Base-by-base conservation (phyloP, 2,797 vertebrate species). In the Platalea minor region DNA sequence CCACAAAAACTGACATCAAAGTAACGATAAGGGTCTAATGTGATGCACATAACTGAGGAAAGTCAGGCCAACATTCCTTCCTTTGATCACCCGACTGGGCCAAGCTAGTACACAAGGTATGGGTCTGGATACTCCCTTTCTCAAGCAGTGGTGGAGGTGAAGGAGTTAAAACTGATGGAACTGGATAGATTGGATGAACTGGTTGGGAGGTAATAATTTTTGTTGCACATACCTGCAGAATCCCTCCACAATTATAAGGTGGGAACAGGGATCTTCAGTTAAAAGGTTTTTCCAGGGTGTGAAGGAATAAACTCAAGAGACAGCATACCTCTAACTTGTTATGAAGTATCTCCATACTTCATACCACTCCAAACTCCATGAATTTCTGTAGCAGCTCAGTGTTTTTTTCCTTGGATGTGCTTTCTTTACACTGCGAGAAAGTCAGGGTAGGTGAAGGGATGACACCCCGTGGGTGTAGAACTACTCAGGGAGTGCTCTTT, bases 1-100 rank as follows among this genome's bases (percentile, higher is more conserved):
- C 86, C 92, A 83, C 95, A 92, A 96, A 95, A 96, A 54, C 57
- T 94, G 50, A 69, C 92, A 91, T 96, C 93, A 95, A 96, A 96
- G 86, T 88, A 85, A 89, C 0, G 86, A 96, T 94, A 95, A 95
- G 92, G 60, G 33, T 72, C 86, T 94, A 87, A 89, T 87, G 87
- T 85, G 85, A 84, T 46, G 53, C 57, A 61, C 13, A 8, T 60
- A 89, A 92, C 83, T n/a, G 4, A 61, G 88, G 60, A 89, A 89
- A 95, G 93, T 94, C 84, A 92, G 93, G 68, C 68, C 84, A 93
- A n/a, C 81, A 74, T 94, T 96, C 88, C 78, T 96, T 53, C 77
- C 94, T 96, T 95, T 95, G 88, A 95, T 96, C 92, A 80, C 46
- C 67, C 23, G 8, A 6, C 50, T 85, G 68, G 75, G 90, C 75